Base-by-base conservation (phyloP, 2,797 vertebrate genomes). In the Gallinago stenura region DNA sequence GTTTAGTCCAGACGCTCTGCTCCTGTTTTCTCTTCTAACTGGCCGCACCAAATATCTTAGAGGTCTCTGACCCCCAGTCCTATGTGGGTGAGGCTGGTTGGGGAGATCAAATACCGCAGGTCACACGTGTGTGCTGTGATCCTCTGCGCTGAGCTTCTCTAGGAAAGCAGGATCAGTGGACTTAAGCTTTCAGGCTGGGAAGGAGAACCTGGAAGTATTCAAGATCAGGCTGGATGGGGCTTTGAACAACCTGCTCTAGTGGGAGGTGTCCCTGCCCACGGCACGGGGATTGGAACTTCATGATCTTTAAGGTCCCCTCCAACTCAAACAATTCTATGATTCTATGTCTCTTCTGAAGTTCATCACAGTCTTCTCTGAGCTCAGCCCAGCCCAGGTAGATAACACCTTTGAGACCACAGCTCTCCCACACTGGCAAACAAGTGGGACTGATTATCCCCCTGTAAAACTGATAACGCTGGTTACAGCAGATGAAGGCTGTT, bases 61-160 rank as follows among this genome's bases (percentile, higher is more conserved):
- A 39, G 50, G 43, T 77, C 18, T 94, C 43, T 2, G 3, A 6
- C 20, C n/a, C 62, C 62, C 58, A 26, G 54, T 8, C 31, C 60
- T 35, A 0, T 5, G 16, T 54, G 50, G 33, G 15, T 72, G 84
- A 79, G 28, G 56, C 18, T 66, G 69, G 4, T 30, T 14, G 57
- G 24, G 25, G 48, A 56, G 33, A 43, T 26, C 22, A 56, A 54
- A n/a, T 9, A 22, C n/a, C 82, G 86, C 35, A 25, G 20, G 50
- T 87, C 35, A 4, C 14, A 31, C 8, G 4, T 1, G 2, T 2
- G 33, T 17, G 43, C 73, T 75, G 45, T 24, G 57, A 54, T 54
- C 43, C 82, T 48, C 9, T 12, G 14, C 1, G 0, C 18, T 2
- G 1, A 37, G 51, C 7, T 48, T 8, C 81, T 82, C 71, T 9